phyloP scores from a whole-genome alignment of 2,888 invertebrate genomes.

The Bruchidius siliquastri region DNA sequence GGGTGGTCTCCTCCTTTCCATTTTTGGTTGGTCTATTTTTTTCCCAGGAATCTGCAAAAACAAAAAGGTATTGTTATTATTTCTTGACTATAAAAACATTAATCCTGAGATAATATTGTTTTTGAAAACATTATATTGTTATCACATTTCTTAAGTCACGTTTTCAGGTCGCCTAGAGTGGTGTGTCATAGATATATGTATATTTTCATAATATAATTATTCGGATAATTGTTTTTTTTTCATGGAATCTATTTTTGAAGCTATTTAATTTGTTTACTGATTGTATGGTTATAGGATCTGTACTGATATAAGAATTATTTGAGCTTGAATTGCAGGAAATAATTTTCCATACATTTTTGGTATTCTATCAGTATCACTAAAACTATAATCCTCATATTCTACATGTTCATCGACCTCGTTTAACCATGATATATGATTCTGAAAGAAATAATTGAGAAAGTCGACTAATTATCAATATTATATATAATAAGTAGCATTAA shows the following conservation, averaged over 20 bases:
- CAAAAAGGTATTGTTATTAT: background rate
- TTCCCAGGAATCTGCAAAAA: conserved; percentile 40
- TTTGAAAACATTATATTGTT: background rate
- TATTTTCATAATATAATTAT: background rate
- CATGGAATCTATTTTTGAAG: background rate
- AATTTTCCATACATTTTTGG: too few species aligned
- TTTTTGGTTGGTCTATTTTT: conserved; percentile 37
- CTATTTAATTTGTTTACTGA: too few species aligned
- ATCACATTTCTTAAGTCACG: background rate
- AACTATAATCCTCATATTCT: too few species aligned
- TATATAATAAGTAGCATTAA: too few species aligned
- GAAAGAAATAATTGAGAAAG: too few species aligned
- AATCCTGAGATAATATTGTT: background rate
- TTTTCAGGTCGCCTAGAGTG: background rate
- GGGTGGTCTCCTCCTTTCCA: conserved; percentile 39
- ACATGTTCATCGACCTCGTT: too few species aligned
- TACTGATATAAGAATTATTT: too few species aligned
- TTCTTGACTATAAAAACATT: background rate
- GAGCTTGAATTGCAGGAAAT: too few species aligned
- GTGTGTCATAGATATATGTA: background rate
- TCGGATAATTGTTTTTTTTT: background rate
- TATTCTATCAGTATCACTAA: too few species aligned
- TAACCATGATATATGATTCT: too few species aligned
- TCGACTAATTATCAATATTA: too few species aligned
- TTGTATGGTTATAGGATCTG: too few species aligned